A percentile compares a stretch with the other conserved stretches of the same genome.
Conservation (phyloP, 2,888 invertebrate genomes). For the Himalopsyche tibetana region DNA sequence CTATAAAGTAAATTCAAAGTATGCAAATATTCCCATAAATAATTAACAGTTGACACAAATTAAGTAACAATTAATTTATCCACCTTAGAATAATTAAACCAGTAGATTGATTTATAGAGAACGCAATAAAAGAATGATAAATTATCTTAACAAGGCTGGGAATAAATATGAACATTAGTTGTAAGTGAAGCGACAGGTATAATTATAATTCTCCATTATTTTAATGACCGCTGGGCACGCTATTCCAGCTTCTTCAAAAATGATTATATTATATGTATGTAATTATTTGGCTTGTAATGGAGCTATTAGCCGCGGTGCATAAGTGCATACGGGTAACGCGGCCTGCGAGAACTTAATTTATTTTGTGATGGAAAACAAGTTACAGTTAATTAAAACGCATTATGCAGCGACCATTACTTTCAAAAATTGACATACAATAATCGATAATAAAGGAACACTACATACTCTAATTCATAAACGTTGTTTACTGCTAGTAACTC, state of each 20-base stretch:
- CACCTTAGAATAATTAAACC: too few relatives aligned
- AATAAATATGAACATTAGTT: not conserved
- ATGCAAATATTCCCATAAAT: too few relatives aligned
- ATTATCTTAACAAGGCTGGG: not conserved
- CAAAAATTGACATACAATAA: not conserved
- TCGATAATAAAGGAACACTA: not conserved
- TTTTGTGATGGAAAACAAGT: not conserved
- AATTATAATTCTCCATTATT: constrained; percentile 35
- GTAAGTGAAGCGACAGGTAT: constrained; percentile 14
- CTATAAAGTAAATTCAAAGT: too few relatives aligned
- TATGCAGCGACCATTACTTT: not conserved
- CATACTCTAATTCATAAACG: not conserved
- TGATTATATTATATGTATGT: constrained; percentile 1
- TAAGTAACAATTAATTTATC: too few relatives aligned
- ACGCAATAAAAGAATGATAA: not conserved
- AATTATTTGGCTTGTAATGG: constrained; percentile 31
- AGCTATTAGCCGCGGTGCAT: not conserved
- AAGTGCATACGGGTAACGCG: not conserved
- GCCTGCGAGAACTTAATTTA: not conserved
- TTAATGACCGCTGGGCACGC: not conserved
- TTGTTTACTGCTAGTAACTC: too few relatives aligned
- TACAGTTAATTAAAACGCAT: not conserved
- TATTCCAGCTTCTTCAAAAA: constrained; percentile 15
- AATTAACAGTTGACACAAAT: too few relatives aligned
- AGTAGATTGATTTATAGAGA: too few relatives aligned